Base-by-base conservation (phyloP, 1,140 invertebrate species). In the Drosophila rhopaloa region DNA sequence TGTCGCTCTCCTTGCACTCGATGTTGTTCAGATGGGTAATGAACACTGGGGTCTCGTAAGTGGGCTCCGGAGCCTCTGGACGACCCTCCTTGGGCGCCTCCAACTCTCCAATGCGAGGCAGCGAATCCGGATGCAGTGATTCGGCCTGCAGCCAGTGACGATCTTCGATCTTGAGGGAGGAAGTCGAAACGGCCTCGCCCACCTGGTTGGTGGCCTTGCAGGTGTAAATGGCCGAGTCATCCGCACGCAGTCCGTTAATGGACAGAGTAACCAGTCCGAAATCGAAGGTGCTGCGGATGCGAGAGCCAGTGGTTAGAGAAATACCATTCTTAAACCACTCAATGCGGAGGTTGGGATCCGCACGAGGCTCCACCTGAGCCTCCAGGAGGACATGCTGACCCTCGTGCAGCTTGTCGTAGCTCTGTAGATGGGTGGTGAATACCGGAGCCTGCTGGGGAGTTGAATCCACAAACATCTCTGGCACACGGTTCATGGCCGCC, bases 281-380 rank as follows among this genome's bases (percentile, higher is more conserved):
- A 91, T 98, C 97, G 79, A 98, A 98, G 5, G 97, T 97, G 79
- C 97, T 97, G 78, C 96, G 95, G 48, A 98, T 93, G 74, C 97
- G 94, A 10, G 97, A 95, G 81, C 97, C 97, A 55, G 96, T 97
- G 59, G 96, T 96, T 13, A 98, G 92, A 11, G 96, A 94, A n/a
- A 97, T 93, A 29, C 97, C 97, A 92, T 99, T 98, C 89, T 98
- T 98, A 92, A 97, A 98, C 98, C 98, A 98, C 92, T 98, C 97
- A 37, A 97, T 95, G 55, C 95, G 94, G 5, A 98, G 94, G 85
- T 98, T 97, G 0, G 98, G 98, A 94, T 99, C 99, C 41, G 97
- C 96, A 83, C 98, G 95, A n/a, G 99, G 99, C 90, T 98, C 97
- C 5, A 99, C 96, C 93, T 98, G 97, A 65, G 98, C 98, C 93